phyloP scores from a whole-genome alignment of 2,797 vertebrate species.

The Melanitta fusca region DNA sequence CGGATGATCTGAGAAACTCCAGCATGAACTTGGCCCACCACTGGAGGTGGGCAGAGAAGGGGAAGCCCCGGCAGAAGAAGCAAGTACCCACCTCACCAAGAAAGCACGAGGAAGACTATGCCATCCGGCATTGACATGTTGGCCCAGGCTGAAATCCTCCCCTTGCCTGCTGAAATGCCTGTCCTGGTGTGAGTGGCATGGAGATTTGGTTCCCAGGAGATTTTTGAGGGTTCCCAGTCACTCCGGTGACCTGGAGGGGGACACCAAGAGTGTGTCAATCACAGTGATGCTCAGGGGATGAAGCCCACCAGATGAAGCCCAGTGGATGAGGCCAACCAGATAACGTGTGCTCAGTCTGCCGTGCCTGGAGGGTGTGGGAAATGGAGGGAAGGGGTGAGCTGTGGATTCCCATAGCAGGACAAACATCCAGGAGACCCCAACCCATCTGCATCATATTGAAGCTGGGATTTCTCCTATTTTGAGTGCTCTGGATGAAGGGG shows the following conservation, averaged over 20 bases:
- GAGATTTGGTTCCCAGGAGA: background rate
- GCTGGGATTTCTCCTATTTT: background rate
- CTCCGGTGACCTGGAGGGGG: background rate
- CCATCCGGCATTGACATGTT: accelerated
- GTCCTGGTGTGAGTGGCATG: background rate
- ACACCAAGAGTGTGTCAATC: background rate
- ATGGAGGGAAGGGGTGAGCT: background rate
- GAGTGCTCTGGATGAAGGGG: background rate
- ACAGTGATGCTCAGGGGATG: background rate
- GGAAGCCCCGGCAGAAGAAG: background rate
- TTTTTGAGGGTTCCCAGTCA: background rate
- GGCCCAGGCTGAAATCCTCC: background rate
- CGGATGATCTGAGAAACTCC: background rate
- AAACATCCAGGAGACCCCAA: background rate
- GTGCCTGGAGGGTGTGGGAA: accelerated
- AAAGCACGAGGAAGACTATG: background rate
- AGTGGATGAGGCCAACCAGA: background rate
- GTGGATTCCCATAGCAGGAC: background rate
- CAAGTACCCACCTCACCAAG: background rate
- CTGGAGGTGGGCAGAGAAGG: background rate
- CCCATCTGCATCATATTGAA: background rate
- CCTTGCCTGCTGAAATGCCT: background rate
- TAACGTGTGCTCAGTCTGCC: background rate
- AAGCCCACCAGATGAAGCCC: background rate
- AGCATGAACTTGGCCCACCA: background rate